Conservation (phyloP, 2,797 vertebrate genomes). For the Tangara arthus region DNA sequence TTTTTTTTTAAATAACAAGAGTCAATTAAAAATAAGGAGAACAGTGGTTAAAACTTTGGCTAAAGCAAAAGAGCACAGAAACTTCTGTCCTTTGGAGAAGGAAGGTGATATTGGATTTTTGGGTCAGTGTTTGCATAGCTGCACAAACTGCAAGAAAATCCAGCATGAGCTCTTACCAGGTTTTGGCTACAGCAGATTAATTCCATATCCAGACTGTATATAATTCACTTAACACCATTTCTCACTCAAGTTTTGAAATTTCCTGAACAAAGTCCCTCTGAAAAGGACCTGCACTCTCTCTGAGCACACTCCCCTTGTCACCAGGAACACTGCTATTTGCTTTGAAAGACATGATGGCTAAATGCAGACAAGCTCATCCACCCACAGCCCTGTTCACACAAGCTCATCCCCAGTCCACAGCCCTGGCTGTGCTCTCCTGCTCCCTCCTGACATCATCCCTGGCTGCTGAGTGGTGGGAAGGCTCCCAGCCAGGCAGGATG, state of each 20-base stretch:
- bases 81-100: not conserved
- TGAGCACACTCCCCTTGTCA: not conserved
- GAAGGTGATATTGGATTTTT: not conserved
- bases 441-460: not conserved
- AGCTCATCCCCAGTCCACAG: not conserved
- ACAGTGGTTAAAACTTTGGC: not conserved
- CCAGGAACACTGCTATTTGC: not conserved
- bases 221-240: constrained; percentile 33
- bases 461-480: not conserved
- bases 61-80: not conserved
- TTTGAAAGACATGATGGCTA: not conserved
- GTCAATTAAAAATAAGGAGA: not conserved
- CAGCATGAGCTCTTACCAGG: not conserved
- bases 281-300: not conserved
- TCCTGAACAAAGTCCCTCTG: constrained; percentile 1
- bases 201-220: constrained; percentile 10
- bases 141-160: not conserved
- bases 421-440: not conserved
- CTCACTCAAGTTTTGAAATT: constrained; percentile 23
- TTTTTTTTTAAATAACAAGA: not conserved
- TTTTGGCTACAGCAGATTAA: constrained; percentile 16
- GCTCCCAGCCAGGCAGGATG: not conserved
- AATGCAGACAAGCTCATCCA: not conserved
- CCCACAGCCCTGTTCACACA: not conserved
- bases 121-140: not conserved